phyloP scores from a whole-genome alignment of 2,113 vertebrate species.

The Protobothrops flavoviridis region DNA sequence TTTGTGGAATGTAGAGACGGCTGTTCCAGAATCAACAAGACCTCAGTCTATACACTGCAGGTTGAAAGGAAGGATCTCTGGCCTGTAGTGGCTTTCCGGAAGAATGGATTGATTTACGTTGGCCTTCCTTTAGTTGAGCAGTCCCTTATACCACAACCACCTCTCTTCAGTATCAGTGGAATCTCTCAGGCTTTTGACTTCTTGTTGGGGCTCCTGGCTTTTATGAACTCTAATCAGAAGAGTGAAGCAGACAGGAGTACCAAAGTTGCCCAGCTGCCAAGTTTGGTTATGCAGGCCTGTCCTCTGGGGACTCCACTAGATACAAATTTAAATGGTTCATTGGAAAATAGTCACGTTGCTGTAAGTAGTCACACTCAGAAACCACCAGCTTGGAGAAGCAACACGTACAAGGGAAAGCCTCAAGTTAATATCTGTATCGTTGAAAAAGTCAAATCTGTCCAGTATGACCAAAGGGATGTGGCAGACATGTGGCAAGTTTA shows the following conservation, averaged over 20 bases:
- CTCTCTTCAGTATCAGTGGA: constrained; percentile 78
- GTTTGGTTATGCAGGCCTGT: constrained; percentile 82
- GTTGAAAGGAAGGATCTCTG: constrained; percentile 76
- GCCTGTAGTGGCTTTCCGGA: constrained; percentile 83
- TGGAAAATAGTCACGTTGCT: constrained; percentile 64
- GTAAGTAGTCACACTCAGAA: constrained; percentile 74
- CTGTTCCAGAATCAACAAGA: constrained; percentile 77
- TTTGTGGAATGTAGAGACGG: constrained; percentile 81
- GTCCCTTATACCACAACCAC: constrained; percentile 74
- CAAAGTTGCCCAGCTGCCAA: constrained; percentile 77
- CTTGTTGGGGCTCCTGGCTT: constrained; percentile 79
- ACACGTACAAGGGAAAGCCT: constrained; percentile 81
- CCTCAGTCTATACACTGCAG: constrained; percentile 71
- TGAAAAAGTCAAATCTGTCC: constrained; percentile 90
- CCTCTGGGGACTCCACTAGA: constrained; percentile 87
- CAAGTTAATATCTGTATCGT: constrained; percentile 81
- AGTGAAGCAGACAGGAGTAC: constrained; percentile 74
- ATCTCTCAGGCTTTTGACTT: constrained; percentile 86
- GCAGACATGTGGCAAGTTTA: constrained; percentile 90
- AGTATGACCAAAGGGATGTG: constrained; percentile 80
- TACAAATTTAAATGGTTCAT: constrained; percentile 64
- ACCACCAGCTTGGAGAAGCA: constrained; percentile 87
- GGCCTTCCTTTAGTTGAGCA: constrained; percentile 87
- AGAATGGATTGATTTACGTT: constrained; percentile 76
- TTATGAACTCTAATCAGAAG: constrained; percentile 73